A percentile compares a stretch with the other conserved stretches of the same genome.
These are phyloP conservation scores for Watsonalla cultraria DNA, from an alignment of 2,888 invertebrate species.

Conservation along the genomic window DNA sequence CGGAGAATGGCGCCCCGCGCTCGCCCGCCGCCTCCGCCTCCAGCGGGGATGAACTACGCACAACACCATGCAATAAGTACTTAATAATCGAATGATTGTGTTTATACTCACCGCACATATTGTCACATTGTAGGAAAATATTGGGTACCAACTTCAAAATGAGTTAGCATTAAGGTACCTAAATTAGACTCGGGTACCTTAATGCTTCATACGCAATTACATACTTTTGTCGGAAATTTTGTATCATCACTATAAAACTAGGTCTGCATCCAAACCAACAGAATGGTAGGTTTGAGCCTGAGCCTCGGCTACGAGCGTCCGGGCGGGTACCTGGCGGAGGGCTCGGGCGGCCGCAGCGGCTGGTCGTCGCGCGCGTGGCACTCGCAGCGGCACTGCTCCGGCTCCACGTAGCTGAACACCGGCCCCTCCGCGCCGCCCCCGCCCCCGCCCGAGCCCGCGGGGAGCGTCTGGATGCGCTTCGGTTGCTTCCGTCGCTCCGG, in stretches of 20 bases:
- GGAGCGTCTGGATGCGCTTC: constrained; percentile 89
- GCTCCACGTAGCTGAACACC: constrained; percentile 87
- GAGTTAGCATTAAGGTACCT: no score
- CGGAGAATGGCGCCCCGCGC: constrained; percentile 73
- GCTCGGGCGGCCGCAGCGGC: constrained; percentile 47
- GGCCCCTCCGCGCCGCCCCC: constrained; percentile 45
- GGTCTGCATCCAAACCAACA: no score
- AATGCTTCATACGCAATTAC: no score
- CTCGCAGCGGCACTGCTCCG: constrained; percentile 92
- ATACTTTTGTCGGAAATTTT: no score
- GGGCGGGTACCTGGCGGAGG: constrained; percentile 17
- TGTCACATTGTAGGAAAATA: no score
- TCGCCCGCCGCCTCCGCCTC: constrained; percentile 74
- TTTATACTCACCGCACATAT: no score
- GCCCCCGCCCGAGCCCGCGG: constrained; percentile 73
- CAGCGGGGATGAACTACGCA: constrained; percentile 63
- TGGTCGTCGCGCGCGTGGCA: constrained; percentile 82
- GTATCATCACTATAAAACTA: no score
- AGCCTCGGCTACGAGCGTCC: no score
- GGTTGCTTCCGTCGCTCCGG: constrained; percentile 90
- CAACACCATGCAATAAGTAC: neutral
- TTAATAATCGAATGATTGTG: neutral
- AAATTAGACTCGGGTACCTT: no score
- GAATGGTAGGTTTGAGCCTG: no score
- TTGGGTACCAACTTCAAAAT: no score